phyloP scores from a whole-genome alignment of 1,140 invertebrate genomes.

The Meloidogyne chitwoodi region DNA sequence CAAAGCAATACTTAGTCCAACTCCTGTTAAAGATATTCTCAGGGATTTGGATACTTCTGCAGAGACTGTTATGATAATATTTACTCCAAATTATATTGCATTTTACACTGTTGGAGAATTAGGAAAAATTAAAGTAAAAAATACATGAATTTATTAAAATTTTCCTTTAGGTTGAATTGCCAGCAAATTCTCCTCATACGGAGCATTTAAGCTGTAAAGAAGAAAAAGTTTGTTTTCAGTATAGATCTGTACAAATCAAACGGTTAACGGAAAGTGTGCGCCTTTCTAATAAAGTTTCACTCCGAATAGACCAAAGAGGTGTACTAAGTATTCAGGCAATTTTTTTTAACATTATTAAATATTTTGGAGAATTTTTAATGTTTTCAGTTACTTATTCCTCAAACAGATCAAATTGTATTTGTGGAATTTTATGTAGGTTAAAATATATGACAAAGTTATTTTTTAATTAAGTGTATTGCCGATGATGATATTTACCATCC shows the following conservation, averaged over 20 bases:
- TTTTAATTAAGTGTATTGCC: background rate
- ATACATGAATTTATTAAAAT: background rate
- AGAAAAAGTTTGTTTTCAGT: constrained; percentile 1
- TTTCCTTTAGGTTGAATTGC: constrained; percentile 4
- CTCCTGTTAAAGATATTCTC: constrained; percentile 6
- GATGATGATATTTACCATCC: background rate
- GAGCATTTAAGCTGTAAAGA: background rate
- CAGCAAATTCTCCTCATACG: background rate
- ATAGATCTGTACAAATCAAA: constrained; percentile 12
- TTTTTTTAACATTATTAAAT: background rate
- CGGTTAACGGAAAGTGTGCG: background rate
- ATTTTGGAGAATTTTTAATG: background rate
- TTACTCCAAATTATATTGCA: constrained; percentile 10
- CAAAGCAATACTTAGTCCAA: constrained; percentile 6
- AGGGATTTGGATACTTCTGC: constrained; percentile 10
- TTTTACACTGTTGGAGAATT: constrained; percentile 12
- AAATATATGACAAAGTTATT: background rate
- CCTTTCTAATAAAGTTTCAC: constrained; percentile 13
- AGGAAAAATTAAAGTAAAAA: constrained; percentile 4
- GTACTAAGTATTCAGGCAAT: background rate
- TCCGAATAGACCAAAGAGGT: constrained; percentile 4
- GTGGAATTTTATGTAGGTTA: constrained; percentile 11
- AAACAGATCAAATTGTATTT: constrained; percentile 14
- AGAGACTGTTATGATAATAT: constrained; percentile 12
- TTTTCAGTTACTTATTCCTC: background rate